These are phyloP conservation scores for Micrastur ruficollis DNA, from an alignment of 2,797 vertebrate genomes.

Conservation along the genomic window DNA sequence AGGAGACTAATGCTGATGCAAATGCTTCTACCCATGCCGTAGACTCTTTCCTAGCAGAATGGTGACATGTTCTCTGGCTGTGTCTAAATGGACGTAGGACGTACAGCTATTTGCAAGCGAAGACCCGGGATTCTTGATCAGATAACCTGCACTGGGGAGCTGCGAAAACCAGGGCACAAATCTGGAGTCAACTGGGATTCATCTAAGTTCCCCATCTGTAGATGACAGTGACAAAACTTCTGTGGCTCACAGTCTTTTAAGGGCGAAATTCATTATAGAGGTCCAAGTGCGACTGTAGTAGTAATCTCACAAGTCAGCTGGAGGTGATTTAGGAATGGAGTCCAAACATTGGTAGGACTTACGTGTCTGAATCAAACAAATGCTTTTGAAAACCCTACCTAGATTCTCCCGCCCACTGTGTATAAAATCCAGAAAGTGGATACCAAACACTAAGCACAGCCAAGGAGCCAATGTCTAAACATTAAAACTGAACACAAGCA, in stretches of 20 bases:
- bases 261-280: not conserved
- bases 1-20: not conserved
- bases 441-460: not conserved
- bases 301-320: not conserved
- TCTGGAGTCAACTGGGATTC: not conserved
- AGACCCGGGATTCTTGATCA: not conserved
- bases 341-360: not conserved
- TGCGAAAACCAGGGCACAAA: not conserved
- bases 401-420: not conserved
- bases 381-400: not conserved
- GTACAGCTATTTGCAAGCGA: not conserved
- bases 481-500: not conserved
- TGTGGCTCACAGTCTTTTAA: not conserved
- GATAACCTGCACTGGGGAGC: not conserved
- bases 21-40: not conserved
- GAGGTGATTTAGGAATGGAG: not conserved
- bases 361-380: rapidly evolving
- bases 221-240: not conserved
- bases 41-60: not conserved
- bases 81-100: not conserved
- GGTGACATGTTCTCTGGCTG: not conserved
- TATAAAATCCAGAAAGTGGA: not conserved
- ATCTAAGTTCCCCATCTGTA: not conserved
- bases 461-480: not conserved
- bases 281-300: not conserved